Evolutionary conservation across 2,113 vertebrate species (phyloP).

Genomic region (Scomber scombrus): DNA sequence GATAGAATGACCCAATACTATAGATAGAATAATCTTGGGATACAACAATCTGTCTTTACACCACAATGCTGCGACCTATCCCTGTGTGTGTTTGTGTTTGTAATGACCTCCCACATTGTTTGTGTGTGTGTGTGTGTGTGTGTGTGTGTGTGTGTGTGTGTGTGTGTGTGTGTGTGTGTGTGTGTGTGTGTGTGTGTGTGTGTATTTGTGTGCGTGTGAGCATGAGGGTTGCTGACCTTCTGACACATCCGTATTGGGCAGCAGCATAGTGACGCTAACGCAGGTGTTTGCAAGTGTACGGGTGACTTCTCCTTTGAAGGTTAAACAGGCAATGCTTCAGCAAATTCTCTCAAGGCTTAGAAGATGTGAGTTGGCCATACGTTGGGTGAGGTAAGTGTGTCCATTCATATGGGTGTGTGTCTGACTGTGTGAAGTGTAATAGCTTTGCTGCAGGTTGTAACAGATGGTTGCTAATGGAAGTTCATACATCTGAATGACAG

Average conservation of each 20-base stretch:
- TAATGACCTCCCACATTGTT: conserved; percentile 26
- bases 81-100: not conserved
- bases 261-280: conserved; percentile 11
- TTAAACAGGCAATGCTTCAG: conserved; percentile 58
- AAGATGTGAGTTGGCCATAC: conserved; percentile 54
- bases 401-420: conserved; percentile 25
- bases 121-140: not conserved
- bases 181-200: not conserved
- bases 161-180: not conserved
- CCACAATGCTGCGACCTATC: conserved; percentile 26
- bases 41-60: conserved; percentile 57
- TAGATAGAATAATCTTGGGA: conserved; percentile 55
- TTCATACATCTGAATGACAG: conserved; percentile 89
- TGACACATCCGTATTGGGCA: conserved; percentile 25
- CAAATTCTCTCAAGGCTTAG: conserved; percentile 55
- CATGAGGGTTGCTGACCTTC: conserved; percentile 47
- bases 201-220: conserved; percentile 9
- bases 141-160: conserved; percentile 10
- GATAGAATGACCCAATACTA: conserved; percentile 63
- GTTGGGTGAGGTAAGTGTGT: conserved; percentile 46
- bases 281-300: conserved; percentile 51
- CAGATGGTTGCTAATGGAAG: conserved; percentile 89
- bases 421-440: conserved; percentile 59
- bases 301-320: conserved; percentile 69
- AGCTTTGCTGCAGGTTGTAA: conserved; percentile 86